Evolutionary conservation across 1,140 invertebrate species (phyloP).

Genomic region (Pygmarrhopalites habei): DNA sequence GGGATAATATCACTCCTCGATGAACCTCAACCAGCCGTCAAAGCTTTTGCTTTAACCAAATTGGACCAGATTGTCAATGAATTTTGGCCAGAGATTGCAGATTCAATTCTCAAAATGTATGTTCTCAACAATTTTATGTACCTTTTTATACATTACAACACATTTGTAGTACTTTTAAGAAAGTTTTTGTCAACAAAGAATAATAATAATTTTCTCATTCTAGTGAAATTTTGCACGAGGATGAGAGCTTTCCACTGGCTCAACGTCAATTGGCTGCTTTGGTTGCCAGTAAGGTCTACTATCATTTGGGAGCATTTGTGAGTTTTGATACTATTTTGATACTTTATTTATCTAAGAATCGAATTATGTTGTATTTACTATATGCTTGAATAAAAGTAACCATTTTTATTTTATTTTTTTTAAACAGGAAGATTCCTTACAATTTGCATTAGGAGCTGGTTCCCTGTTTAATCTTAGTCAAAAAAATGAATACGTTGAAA

Average conservation of each 20-base stretch:
- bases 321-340: too few relatives aligned
- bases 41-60: slow-evolving; percentile 84
- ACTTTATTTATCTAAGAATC: too few relatives aligned
- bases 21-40: slow-evolving; percentile 84
- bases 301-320: slow-evolving; percentile 93
- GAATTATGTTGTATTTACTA: too few relatives aligned
- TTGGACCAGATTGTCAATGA: slow-evolving; percentile 90
- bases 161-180: too few relatives aligned
- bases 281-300: slow-evolving; percentile 97
- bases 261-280: slow-evolving; percentile 85
- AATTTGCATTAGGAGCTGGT: slow-evolving; percentile 87
- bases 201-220: slow-evolving; percentile 8
- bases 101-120: slow-evolving; percentile 93
- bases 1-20: slow-evolving; percentile 93
- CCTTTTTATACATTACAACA: slow-evolving; percentile 17
- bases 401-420: too few relatives aligned
- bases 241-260: slow-evolving; percentile 60
- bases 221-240: slow-evolving; percentile 90
- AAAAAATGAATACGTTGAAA: slow-evolving; percentile 91
- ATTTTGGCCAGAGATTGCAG: slow-evolving; percentile 98
- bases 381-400: too few relatives aligned
- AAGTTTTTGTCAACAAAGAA: too few relatives aligned
- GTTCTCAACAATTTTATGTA: slow-evolving; percentile 1
- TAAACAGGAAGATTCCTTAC: slow-evolving; percentile 90
- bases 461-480: slow-evolving; percentile 89